Conservation (phyloP, 2,113 vertebrate genomes). For the Sapajus apella region DNA sequence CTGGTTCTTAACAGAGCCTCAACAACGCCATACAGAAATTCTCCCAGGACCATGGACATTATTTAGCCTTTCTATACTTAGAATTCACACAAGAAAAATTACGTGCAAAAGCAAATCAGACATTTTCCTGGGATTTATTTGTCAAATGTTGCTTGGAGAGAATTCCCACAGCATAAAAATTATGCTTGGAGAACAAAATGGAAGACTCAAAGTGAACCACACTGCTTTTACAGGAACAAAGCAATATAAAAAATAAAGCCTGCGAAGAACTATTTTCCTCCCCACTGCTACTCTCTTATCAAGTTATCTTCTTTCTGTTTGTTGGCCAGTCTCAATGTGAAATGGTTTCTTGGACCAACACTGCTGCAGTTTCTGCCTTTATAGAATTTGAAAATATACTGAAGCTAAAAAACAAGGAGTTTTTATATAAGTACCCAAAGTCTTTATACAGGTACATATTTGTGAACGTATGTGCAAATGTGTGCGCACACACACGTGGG, state of each 20-base stretch:
- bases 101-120: constrained; percentile 50
- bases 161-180: constrained; percentile 62
- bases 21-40: constrained; percentile 52
- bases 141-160: background rate
- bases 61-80: constrained; percentile 61
- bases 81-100: constrained; percentile 54
- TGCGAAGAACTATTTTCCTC: constrained; percentile 34
- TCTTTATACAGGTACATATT: background rate
- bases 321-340: background rate
- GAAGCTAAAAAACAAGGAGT: background rate
- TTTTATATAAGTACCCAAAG: background rate
- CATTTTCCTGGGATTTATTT: constrained; percentile 37
- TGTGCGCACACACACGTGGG: rapidly evolving
- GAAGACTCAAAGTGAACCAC: background rate
- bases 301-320: constrained; percentile 12
- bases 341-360: background rate
- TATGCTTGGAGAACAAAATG: constrained; percentile 12
- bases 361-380: background rate
- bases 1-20: constrained; percentile 40
- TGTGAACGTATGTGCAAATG: background rate
- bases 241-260: constrained; percentile 51
- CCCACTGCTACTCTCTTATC: constrained; percentile 23
- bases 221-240: constrained; percentile 63
- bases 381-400: background rate
- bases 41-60: background rate